These are phyloP conservation scores for Nasalis larvatus DNA, from an alignment of 2,113 vertebrate species.

Conservation along the genomic window DNA sequence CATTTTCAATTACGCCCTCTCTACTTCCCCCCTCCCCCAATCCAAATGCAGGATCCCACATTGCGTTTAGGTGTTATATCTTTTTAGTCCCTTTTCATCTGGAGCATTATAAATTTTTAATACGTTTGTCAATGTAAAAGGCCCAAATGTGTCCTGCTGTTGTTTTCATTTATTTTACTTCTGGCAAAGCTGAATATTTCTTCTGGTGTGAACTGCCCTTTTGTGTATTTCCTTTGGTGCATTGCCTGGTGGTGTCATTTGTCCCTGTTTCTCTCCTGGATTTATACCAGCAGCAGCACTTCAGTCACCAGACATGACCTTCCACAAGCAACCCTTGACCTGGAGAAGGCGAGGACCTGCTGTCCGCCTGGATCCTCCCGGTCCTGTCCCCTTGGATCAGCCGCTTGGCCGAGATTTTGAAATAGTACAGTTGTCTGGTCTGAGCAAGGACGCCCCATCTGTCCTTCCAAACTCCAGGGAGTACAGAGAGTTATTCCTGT, in stretches of 20 bases:
- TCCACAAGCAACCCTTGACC: neutral
- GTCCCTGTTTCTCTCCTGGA: neutral
- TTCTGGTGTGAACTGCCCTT: fast-evolving
- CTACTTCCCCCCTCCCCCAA: fast-evolving
- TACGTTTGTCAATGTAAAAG: neutral
- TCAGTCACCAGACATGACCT: neutral
- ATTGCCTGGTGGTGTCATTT: neutral
- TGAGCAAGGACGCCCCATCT: neutral
- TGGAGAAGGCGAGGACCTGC: neutral
- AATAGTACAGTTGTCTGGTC: constrained; percentile 9
- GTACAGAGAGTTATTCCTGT: constrained; percentile 49
- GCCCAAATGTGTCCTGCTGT: neutral
- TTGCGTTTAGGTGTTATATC: fast-evolving
- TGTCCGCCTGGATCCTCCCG: neutral
- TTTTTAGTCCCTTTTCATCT: neutral
- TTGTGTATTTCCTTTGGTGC: fast-evolving
- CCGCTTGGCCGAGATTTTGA: constrained; percentile 8
- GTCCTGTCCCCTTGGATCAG: too few species aligned
- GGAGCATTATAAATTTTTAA: neutral
- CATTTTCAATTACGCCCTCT: neutral
- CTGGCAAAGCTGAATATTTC: neutral
- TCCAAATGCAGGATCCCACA: neutral
- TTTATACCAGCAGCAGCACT: neutral
- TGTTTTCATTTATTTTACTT: neutral
- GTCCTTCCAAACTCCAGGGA: neutral